Percentiles rank a stretch among this genome's conserved stretches.
These are phyloP conservation scores for Forbesichthys agassizii DNA, from an alignment of 2,113 vertebrate species.

Conservation along the genomic window DNA sequence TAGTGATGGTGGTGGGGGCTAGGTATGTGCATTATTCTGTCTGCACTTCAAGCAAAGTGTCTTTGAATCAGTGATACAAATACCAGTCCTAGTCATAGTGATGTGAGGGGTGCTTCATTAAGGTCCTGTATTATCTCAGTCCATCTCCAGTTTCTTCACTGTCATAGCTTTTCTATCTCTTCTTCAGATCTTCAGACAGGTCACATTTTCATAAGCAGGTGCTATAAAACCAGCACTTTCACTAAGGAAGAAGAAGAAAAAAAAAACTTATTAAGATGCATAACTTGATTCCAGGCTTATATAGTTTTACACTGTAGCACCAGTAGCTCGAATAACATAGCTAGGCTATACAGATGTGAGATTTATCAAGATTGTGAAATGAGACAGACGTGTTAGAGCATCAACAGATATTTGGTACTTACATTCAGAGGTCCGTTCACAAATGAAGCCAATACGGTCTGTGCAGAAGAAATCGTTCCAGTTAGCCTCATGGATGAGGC, in stretches of 20 bases:
- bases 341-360: background rate
- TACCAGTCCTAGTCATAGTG: slow-evolving; percentile 44
- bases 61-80: slow-evolving; percentile 42
- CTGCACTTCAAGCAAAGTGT: slow-evolving; percentile 50
- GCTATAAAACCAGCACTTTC: slow-evolving; percentile 71
- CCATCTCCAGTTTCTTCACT: slow-evolving; percentile 11
- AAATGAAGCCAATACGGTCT: slow-evolving; percentile 89
- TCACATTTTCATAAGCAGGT: slow-evolving; percentile 32
- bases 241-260: slow-evolving; percentile 46
- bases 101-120: slow-evolving; percentile 31
- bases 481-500: slow-evolving; percentile 83
- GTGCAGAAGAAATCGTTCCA: slow-evolving; percentile 98
- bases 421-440: slow-evolving; percentile 85
- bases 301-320: background rate
- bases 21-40: slow-evolving; percentile 40
- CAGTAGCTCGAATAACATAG: background rate
- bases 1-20: background rate
- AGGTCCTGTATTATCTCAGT: slow-evolving; percentile 33
- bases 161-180: slow-evolving; percentile 24
- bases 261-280: slow-evolving; percentile 5
- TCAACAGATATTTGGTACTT: slow-evolving; percentile 27
- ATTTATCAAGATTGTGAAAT: too few relatives aligned
- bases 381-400: background rate
- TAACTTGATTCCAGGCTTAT: background rate
- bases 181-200: slow-evolving; percentile 25